These are phyloP conservation scores for Carlito syrichta DNA, from an alignment of 2,113 vertebrate genomes.

Conservation along the genomic window DNA sequence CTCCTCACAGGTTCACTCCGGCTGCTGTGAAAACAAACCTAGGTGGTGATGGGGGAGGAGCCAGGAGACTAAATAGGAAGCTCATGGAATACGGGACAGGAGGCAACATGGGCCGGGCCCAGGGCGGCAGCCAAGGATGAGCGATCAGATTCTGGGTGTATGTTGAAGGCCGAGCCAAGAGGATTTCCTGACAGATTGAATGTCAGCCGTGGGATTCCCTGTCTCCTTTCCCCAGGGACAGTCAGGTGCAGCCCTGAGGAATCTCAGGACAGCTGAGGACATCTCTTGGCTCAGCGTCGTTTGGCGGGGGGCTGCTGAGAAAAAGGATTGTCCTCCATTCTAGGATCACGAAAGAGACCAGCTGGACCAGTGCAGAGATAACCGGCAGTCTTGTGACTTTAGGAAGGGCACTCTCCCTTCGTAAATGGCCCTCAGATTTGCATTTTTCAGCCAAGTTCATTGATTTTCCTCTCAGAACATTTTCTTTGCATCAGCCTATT, in stretches of 20 bases:
- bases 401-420: neutral
- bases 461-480: constrained; percentile 5
- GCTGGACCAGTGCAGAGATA: neutral
- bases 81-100: neutral
- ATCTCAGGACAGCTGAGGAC: neutral
- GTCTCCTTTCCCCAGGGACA: constrained; percentile 1
- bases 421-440: neutral
- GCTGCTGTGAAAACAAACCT: neutral
- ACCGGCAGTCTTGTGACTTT: neutral
- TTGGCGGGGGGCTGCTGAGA: neutral
- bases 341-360: neutral
- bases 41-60: neutral
- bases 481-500: neutral
- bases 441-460: constrained; percentile 9
- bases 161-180: constrained; percentile 61
- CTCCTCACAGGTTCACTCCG: neutral
- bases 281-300: neutral
- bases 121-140: neutral
- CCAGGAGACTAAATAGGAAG: neutral
- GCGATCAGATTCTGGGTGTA: neutral
- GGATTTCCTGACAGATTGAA: constrained; percentile 60
- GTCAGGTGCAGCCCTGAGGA: neutral
- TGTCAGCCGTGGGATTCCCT: constrained; percentile 61
- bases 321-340: neutral
- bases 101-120: neutral